A percentile compares a stretch with the other conserved stretches of the same genome.
phyloP scores from a whole-genome alignment of 2,113 vertebrate species.

The Spea bombifrons region DNA sequence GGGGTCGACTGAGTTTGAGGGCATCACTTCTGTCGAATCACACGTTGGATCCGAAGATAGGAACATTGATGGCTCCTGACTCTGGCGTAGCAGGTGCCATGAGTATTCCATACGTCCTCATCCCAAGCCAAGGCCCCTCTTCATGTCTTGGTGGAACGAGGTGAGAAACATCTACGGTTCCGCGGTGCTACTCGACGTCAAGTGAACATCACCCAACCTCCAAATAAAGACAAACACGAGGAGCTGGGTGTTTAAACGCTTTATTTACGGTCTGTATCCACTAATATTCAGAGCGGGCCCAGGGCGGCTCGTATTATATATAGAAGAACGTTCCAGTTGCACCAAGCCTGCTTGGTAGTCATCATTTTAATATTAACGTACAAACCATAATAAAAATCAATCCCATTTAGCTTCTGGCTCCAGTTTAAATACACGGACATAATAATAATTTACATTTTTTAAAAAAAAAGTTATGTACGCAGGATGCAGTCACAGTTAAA shows the following conservation, averaged over 20 bases:
- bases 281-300: constrained; percentile 82
- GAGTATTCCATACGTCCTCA: too few relatives aligned
- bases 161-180: too few relatives aligned
- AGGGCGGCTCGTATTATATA: constrained; percentile 68
- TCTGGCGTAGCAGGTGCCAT: too few relatives aligned
- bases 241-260: constrained; percentile 62
- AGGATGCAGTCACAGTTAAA: constrained; percentile 60
- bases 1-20: too few relatives aligned
- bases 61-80: too few relatives aligned
- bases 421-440: constrained; percentile 69
- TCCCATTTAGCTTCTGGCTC: constrained; percentile 65
- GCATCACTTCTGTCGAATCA: too few relatives aligned
- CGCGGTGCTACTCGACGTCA: too few relatives aligned
- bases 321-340: constrained; percentile 66
- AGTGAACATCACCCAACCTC: background rate
- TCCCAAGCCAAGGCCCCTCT: too few relatives aligned
- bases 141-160: too few relatives aligned
- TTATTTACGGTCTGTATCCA: constrained; percentile 90
- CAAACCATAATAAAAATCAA: constrained; percentile 62
- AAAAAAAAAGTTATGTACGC: constrained; percentile 56
- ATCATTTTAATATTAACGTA: constrained; percentile 71
- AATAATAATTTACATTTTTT: constrained; percentile 72
- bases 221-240: constrained; percentile 36
- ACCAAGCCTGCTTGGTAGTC: constrained; percentile 81
- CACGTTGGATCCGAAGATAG: too few relatives aligned